Evolutionary conservation across 2,797 vertebrate genomes (phyloP), one percentile per base, ranked within the genome.

Genomic region (Macrochelys suwanniensis): DNA sequence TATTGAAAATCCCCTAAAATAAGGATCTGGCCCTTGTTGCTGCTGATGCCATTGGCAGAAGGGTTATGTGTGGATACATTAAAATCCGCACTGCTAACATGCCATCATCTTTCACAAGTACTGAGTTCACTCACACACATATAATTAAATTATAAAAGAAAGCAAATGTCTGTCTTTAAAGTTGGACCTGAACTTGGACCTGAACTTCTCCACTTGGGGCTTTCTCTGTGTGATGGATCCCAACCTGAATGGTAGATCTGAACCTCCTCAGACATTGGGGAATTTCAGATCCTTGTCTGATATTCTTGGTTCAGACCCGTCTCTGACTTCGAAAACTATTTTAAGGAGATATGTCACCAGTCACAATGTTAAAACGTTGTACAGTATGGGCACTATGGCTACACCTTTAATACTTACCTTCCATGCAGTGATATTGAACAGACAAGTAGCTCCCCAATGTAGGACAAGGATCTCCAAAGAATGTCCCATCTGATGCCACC

Each of bases 381-480:
- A 25, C 42, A 89, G n/a, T 31, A 11, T 5, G 68, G 37, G 15
- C 2, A 84, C 81, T 65, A 9, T 28, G 82, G 10, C 47, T 51
- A 23, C 33, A 90, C 49, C 0, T 0, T 8, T 3, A 80, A 5
- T 45, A 97, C 99, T 98, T 97, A 99, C 99, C 99, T 96, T 99
- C 98, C 97, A 96, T 98, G 98, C 99, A 99, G 97, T 97, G 98
- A 94, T 99, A 99, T 10, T 98, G 98, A 92, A 99, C 94, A 94
- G 99, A 99, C 81, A 99, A 98, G 97, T 99, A 99, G 95, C 98
- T 99, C 95, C 99, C 99, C n/a, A 95, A 93, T 13, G 87, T 79
- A 31, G 98, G 99, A 93, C 99, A 99, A 4, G 98, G 98, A 65
- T 99, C 98, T 96, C 99, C 98, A 95, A 99, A 99, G 84, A 98